A percentile compares a stretch with the other conserved stretches of the same genome.
These are phyloP conservation scores for Chaenogobius annularis DNA, from an alignment of 2,113 vertebrate species.

Conservation along the genomic window DNA sequence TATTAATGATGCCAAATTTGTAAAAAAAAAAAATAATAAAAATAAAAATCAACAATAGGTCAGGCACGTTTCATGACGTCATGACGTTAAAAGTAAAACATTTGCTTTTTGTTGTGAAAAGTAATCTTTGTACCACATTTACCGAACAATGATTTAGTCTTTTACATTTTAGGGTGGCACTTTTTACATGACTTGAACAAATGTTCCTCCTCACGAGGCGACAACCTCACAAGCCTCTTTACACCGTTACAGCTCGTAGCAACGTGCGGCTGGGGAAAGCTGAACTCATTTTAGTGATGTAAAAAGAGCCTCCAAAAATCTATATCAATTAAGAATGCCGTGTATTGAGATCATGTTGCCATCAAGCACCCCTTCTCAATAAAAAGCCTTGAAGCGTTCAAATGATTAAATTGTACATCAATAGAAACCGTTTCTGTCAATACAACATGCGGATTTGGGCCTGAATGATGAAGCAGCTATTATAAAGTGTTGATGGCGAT, in stretches of 20 bases:
- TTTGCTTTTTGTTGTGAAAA: too few species aligned
- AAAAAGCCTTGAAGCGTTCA: constrained; percentile 4
- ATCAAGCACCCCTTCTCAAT: background rate
- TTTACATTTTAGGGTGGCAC: background rate
- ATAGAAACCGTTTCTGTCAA: constrained; percentile 2
- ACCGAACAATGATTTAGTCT: too few species aligned
- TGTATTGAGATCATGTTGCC: constrained; percentile 5
- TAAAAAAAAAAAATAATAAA: too few species aligned
- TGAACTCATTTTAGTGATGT: background rate
- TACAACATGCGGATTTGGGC: background rate
- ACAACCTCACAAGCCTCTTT: background rate
- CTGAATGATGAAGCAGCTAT: constrained; percentile 2
- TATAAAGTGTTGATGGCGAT: background rate
- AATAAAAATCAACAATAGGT: too few species aligned
- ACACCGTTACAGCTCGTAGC: background rate
- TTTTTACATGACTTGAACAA: background rate
- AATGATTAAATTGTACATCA: background rate
- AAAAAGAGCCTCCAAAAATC: background rate
- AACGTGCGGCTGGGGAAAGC: background rate
- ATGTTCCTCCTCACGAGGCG: background rate
- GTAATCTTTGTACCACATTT: too few species aligned
- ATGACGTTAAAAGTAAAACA: too few species aligned
- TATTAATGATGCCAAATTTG: too few species aligned
- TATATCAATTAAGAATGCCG: constrained; percentile 1
- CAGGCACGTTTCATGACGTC: too few species aligned